These are phyloP conservation scores for Opisthograptis luteolata DNA, from an alignment of 2,888 invertebrate species.

Conservation along the genomic window DNA sequence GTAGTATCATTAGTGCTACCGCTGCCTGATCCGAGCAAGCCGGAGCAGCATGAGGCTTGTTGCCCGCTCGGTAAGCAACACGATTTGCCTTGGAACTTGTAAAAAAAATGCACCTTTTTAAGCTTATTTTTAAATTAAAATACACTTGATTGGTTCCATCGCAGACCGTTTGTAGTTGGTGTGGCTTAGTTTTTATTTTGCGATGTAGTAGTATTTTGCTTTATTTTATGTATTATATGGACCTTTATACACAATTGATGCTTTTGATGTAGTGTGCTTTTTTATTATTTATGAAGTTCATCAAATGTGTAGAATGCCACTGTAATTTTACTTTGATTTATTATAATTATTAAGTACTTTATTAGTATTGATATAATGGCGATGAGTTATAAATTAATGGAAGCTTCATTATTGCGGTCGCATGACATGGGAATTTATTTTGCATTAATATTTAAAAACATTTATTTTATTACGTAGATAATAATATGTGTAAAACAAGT, in stretches of 20 bases:
- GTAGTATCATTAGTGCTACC: constrained; percentile 91
- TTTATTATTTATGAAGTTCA: constrained; percentile 32
- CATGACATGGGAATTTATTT: constrained; percentile 67
- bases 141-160: constrained; percentile 54
- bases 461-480: constrained; percentile 63
- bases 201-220: constrained; percentile 40
- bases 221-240: constrained; percentile 35
- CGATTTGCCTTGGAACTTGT: constrained; percentile 56
- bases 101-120: constrained; percentile 33
- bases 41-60: constrained; percentile 95
- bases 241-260: constrained; percentile 47
- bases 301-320: constrained; percentile 58
- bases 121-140: constrained; percentile 26
- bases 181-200: constrained; percentile 69
- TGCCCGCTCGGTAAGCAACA: constrained; percentile 91
- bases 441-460: constrained; percentile 56
- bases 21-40: constrained; percentile 93
- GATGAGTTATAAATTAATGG: constrained; percentile 32
- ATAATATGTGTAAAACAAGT: constrained; percentile 65
- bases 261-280: constrained; percentile 50
- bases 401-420: constrained; percentile 52
- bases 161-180: constrained; percentile 63
- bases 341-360: constrained; percentile 40
- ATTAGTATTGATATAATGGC: constrained; percentile 33
- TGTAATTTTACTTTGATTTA: constrained; percentile 39